Evolutionary conservation across 2,797 vertebrate species (phyloP), one percentile per base, ranked within the genome.

Genomic region (Microctenopoma steveboyesi): DNA sequence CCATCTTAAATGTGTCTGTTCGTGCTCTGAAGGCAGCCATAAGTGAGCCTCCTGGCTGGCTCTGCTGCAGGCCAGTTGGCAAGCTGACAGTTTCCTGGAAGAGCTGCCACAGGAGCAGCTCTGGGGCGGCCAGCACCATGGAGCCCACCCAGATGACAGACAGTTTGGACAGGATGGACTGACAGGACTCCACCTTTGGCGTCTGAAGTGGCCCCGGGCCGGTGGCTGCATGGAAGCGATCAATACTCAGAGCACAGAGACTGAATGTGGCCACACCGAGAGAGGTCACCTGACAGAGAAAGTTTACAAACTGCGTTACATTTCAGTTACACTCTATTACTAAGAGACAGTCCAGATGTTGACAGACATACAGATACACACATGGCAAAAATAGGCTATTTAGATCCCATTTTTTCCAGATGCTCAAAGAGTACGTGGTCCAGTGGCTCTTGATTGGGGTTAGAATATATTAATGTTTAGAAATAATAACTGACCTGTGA

Each of bases 251-350:
- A 1, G 98, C 97, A 0, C 98, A 99, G 55, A 99, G 95, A 79
- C 96, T 98, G 91, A 99, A 99, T 8, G 98, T 98, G 60, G 95
- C 96, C 69, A 99, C 94, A 0, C 98, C 97, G 76, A 98, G 91
- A 0, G 96, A 97, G 0, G 95, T 95, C 45, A 99, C 96, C 98
- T 99, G 84, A 50, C 5, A 49, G 16, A 64, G 45, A 62, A 4
- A 2, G 16, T 46, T 46, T 46, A 14, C 3, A 42, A 42, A 42
- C 40, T 13, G 13, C 43, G 8, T 46, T n/a, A 43, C 14, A 33
- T 33, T 6, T 33, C 6, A 33, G 5, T 33, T 33, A 5, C 7
- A 33, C 5, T 4, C 5, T 33, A 33, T 7, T 33, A 33, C 6
- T 7, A 33, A 33, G 30, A 33, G 5, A 5, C 30, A 33, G 30